Conservation (phyloP, 2,888 invertebrate genomes). For the Iselma pallidipennis region DNA sequence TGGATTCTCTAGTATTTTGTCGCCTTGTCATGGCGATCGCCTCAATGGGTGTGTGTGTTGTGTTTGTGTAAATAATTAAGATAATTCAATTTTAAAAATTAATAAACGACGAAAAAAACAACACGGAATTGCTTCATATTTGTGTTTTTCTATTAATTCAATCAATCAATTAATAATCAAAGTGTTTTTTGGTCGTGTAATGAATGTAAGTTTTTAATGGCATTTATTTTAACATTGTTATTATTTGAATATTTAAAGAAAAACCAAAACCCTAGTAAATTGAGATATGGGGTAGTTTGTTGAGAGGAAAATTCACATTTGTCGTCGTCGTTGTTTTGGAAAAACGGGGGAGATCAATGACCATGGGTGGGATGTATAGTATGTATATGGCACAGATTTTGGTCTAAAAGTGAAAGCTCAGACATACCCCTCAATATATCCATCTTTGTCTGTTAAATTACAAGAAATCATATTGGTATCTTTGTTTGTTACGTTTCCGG, state of each 20-base stretch:
- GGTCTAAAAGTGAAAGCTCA: slow-evolving; percentile 19
- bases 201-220: slow-evolving; percentile 42
- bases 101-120: no score
- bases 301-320: not conserved
- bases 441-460: slow-evolving; percentile 18
- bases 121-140: slow-evolving; percentile 15
- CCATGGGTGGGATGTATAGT: slow-evolving; percentile 55
- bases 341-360: slow-evolving; percentile 51
- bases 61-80: slow-evolving; percentile 33
- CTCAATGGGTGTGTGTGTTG: slow-evolving; percentile 42
- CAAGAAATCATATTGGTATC: not conserved
- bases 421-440: slow-evolving; percentile 28
- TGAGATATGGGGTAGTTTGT: no score
- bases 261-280: no score
- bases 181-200: slow-evolving; percentile 4
- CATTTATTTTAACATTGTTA: not conserved
- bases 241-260: slow-evolving; percentile 29
- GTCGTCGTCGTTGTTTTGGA: not conserved
- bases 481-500: slow-evolving; percentile 12
- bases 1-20: slow-evolving; percentile 1
- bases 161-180: not conserved
- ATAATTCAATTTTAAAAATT: slow-evolving; percentile 14
- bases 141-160: slow-evolving; percentile 20
- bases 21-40: slow-evolving; percentile 34
- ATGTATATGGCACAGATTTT: slow-evolving; percentile 36